A percentile compares a stretch with the other conserved stretches of the same genome.
phyloP scores from a whole-genome alignment of 2,797 vertebrate genomes.

The Anguilla anguilla region DNA sequence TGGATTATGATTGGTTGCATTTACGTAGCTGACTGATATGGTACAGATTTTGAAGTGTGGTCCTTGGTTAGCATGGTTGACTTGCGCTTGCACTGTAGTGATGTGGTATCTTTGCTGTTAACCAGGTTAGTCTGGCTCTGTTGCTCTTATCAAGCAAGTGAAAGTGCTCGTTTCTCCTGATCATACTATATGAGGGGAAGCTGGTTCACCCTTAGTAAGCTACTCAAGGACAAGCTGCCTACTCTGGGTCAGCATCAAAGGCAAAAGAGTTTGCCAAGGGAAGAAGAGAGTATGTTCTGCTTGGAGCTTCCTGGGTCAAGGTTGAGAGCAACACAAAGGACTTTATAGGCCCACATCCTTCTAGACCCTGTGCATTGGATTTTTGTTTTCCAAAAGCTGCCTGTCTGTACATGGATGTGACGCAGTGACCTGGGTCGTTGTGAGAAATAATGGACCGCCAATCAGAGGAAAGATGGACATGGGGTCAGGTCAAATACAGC shows the following conservation, averaged over 20 bases:
- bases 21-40: not conserved
- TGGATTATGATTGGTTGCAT: constrained; percentile 4
- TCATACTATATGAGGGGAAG: not conserved
- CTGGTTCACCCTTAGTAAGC: not conserved
- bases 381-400: not conserved
- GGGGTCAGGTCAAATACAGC: not conserved
- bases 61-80: not conserved
- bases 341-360: not conserved
- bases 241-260: not conserved
- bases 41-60: not conserved
- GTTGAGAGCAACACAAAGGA: not conserved
- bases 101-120: not conserved
- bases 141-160: not conserved
- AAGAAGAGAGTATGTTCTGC: not conserved
- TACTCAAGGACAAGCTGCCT: not conserved
- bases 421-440: not conserved
- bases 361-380: not conserved
- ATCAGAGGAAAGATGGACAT: not conserved
- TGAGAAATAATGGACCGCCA: not conserved
- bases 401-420: not conserved
- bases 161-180: not conserved
- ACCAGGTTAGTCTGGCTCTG: not conserved
- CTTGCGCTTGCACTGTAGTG: not conserved
- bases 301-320: not conserved
- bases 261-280: not conserved